Base-by-base conservation (phyloP, 2,888 invertebrate genomes). In the Tolmerus cingulatus region DNA sequence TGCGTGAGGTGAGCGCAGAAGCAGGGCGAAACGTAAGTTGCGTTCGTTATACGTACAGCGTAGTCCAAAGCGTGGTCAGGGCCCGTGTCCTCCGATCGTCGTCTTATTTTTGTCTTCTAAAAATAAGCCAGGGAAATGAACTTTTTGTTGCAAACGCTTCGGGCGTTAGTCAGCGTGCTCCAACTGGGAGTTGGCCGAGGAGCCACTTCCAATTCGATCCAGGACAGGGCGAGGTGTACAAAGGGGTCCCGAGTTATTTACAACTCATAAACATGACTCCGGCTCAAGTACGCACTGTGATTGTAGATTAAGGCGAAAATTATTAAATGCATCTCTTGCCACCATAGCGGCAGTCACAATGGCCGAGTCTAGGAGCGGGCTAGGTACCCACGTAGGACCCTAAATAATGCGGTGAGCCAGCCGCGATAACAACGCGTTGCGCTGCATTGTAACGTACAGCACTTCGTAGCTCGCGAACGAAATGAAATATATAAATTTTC, bases 291-390 rank as follows among this genome's bases (percentile, higher is more conserved):
- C 82, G 66, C 82, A 82, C 82, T 82, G 82, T 82, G 82, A 82
- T 82, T 82, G 82, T 82, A 82, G 82, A 82, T 82, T 82, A 82
- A 82, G 37, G 66, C 37, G 82, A 82, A 82, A 82, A 82, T 82
- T 82, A 82, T 82, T 82, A 82, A 82, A 82, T 82, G 82, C 82
- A 82, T 82, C 82, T 82, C 82, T 82, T 82, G 82, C 82, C 82
- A 82, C 82, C 82, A 82, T 82, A 34, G 14, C 30, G 66, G 43
- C 43, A 46, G 37, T 82, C 82, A 82, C 82, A 82, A 82, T 82
- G 57, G 57, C 82, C 34, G 57, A 40, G 37, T 82, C 82, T 82
- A 82, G 66, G 66, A 66, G 66, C 82, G 23, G 57, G 66, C 82
- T 57, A 82, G 82, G 82, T 82, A 82, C 82, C 82, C 82, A 82